Evolutionary conservation across 2,888 invertebrate genomes (phyloP), one percentile per base, ranked within the genome.

Genomic region (Agonum fuliginosum): DNA sequence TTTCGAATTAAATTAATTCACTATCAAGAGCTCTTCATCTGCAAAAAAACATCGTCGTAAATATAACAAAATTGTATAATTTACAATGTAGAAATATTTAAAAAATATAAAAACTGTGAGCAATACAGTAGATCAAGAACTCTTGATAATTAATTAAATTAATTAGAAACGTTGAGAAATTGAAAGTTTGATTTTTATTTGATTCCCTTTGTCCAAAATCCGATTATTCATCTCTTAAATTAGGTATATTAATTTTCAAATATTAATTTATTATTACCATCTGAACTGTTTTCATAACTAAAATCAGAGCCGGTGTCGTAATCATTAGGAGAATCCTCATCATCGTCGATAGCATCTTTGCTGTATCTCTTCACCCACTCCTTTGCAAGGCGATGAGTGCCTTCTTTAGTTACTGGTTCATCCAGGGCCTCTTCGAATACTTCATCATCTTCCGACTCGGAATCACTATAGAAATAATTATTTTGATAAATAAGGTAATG

Each of bases 401-500:
- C 92, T 82, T 91, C 91, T 67, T 90, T 90, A n/a, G 90, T 91
- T 46, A 90, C 84, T 3, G 90, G 90, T 80, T 90, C 89, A 80
- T 92, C 92, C 80, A 92, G 88, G 3, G 92, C 92, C 84, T 93
- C 93, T 83, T 93, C 92, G 82, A 89, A 92, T 17, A 90, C 90
- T 82, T 91, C 92, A 79, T 91, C 91, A 78, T 91, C 92, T 70
- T 91, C 92, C 78, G 87, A 87, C 37, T 91, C 91, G 24, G 89
- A 89, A 81, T 92, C 91, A 84, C 89, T 90, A 79, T 34, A 81
- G 5, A 10, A 67, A 20, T 81, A 78, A 4, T 19, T 73, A 46
- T 24, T 10, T 20, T 37, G 43, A 12, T 27, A 12, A 65, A 41
- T 74, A 62, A 51, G 17, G 17, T 34, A 37, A 8, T 5, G 0